Conservation (phyloP, 2,797 vertebrate genomes). For the Peromyscus eremicus region DNA sequence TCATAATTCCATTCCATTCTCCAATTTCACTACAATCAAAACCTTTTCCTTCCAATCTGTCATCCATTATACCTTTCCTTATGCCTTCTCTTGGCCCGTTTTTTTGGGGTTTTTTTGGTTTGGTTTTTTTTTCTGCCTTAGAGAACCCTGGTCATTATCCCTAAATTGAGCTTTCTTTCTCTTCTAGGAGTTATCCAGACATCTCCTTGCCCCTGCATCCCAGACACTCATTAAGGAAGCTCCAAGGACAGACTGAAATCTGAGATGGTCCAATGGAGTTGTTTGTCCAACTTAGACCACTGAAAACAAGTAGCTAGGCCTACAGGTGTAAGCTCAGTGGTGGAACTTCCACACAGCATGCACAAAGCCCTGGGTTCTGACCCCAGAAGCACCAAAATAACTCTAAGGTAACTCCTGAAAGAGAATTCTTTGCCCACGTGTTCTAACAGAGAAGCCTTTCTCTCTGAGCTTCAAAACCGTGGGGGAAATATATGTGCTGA, state of each 20-base stretch:
- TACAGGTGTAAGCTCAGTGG: background rate
- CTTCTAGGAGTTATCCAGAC: background rate
- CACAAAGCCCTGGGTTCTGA: background rate
- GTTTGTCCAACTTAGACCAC: background rate
- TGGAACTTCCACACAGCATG: background rate
- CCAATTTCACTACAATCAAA: background rate
- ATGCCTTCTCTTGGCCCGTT: background rate
- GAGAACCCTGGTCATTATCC: background rate
- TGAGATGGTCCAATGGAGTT: background rate
- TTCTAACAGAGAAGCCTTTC: background rate
- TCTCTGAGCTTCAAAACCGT: background rate
- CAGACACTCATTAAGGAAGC: background rate
- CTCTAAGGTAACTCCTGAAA: background rate
- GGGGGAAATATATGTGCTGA: background rate
- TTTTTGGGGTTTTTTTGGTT: no score
- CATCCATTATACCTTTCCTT: background rate
- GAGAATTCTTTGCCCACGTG: background rate
- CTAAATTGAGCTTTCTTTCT: background rate
- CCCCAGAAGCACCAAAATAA: background rate
- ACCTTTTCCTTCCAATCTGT: background rate
- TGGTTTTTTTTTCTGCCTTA: background rate
- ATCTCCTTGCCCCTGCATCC: background rate
- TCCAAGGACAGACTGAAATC: background rate
- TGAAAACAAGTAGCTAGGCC: background rate
- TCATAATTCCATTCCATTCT: background rate